Conservation (phyloP, 2,113 vertebrate genomes). For the Cebus imitator region DNA sequence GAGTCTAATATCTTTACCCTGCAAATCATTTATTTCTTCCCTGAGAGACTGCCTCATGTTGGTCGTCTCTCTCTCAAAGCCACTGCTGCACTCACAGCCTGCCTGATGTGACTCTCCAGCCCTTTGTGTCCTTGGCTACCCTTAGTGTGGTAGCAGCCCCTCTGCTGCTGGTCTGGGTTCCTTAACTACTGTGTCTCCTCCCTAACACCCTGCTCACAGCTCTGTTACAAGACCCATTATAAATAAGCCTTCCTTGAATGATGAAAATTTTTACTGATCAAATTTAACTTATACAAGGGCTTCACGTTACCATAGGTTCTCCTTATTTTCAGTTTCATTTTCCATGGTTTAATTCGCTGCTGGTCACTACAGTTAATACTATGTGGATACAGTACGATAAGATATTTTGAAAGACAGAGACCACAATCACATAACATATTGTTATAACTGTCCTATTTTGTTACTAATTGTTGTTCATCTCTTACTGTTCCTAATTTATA, state of each 20-base stretch:
- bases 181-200: background rate
- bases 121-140: background rate
- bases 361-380: background rate
- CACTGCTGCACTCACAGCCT: background rate
- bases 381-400: fast-evolving
- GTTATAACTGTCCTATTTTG: background rate
- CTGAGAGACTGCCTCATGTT: background rate
- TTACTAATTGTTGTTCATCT: background rate
- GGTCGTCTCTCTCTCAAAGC: background rate
- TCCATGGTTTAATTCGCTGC: background rate
- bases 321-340: background rate
- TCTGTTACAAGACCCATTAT: background rate
- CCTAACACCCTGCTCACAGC: too few species aligned
- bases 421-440: background rate
- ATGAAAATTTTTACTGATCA: background rate
- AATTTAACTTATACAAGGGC: background rate
- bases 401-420: background rate
- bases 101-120: background rate
- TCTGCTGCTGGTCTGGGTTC: background rate
- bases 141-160: background rate
- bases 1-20: background rate
- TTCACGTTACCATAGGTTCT: background rate
- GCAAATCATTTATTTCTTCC: background rate
- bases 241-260: background rate
- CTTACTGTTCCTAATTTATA: background rate